Evolutionary conservation across 2,113 vertebrate species (phyloP).

Genomic region (Chiloscyllium plagiosum): DNA sequence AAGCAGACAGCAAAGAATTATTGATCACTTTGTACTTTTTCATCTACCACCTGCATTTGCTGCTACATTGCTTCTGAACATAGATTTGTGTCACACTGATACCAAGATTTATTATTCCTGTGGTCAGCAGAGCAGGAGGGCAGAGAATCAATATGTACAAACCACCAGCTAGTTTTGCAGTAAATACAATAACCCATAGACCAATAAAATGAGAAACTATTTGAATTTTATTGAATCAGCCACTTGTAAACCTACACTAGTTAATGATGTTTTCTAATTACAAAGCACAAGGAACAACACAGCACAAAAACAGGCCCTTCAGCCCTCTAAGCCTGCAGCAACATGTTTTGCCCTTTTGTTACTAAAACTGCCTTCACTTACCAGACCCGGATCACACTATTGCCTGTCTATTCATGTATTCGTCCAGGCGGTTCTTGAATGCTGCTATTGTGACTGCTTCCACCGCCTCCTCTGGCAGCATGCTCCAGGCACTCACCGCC

Average conservation of each 20-base stretch:
- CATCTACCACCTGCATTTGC: conserved; percentile 43
- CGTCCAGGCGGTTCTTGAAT: too few species aligned
- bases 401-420: too few species aligned
- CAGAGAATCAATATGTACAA: conserved; percentile 52
- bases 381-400: too few species aligned
- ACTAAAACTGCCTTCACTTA: too few species aligned
- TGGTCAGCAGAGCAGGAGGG: conserved; percentile 41
- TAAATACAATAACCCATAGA: conserved; percentile 45
- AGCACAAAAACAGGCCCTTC: too few species aligned
- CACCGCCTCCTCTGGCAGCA: too few species aligned
- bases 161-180: conserved; percentile 43
- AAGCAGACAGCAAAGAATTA: conserved; percentile 41
- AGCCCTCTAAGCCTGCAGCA: too few species aligned
- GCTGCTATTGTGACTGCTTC: too few species aligned
- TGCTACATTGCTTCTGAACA: conserved; percentile 42
- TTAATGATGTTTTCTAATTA: conserved; percentile 43
- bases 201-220: conserved; percentile 45
- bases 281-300: too few species aligned
- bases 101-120: conserved; percentile 45
- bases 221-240: conserved; percentile 48
- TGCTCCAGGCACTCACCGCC: too few species aligned
- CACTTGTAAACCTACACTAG: conserved; percentile 40
- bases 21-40: conserved; percentile 43
- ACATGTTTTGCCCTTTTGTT: too few species aligned
- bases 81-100: conserved; percentile 44